These are phyloP conservation scores for Hippopotamus amphibius DNA, from an alignment of 2,113 vertebrate genomes.

Conservation along the genomic window DNA sequence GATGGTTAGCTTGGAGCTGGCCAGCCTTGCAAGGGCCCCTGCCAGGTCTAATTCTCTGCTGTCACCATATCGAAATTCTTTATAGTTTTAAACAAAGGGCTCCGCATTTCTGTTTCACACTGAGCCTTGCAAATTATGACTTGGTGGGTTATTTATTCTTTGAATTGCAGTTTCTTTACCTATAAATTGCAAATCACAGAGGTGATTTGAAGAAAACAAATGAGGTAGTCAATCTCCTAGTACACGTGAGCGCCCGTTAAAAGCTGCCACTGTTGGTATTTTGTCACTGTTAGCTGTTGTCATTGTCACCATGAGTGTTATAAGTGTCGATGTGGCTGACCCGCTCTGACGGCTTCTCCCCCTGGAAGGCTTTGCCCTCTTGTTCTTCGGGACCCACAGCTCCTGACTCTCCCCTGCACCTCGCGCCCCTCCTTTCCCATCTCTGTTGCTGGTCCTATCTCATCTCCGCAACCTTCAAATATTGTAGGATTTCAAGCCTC, in stretches of 20 bases:
- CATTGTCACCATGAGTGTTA: neutral
- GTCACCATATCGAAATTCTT: neutral
- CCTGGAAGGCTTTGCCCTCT: neutral
- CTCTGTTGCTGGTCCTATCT: neutral
- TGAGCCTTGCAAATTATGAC: neutral
- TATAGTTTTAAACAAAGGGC: neutral
- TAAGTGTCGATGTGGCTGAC: neutral
- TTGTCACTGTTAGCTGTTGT: neutral
- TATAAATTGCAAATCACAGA: neutral
- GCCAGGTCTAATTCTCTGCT: neutral
- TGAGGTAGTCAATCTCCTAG: neutral
- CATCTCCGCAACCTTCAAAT: neutral
- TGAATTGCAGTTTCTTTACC: neutral
- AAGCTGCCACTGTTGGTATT: neutral
- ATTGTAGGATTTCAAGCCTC: neutral
- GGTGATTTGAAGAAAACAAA: neutral
- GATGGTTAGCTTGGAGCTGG: neutral
- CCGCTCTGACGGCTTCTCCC: neutral
- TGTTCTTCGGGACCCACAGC: neutral
- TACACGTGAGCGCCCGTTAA: neutral
- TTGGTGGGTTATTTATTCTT: neutral
- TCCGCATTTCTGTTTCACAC: neutral
- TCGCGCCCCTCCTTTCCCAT: neutral
- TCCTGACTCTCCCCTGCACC: neutral
- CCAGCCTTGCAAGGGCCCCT: fast-evolving